Evolutionary conservation across 2,797 vertebrate species (phyloP), one percentile per base, ranked within the genome.

Genomic region (Etheostoma perlongum): DNA sequence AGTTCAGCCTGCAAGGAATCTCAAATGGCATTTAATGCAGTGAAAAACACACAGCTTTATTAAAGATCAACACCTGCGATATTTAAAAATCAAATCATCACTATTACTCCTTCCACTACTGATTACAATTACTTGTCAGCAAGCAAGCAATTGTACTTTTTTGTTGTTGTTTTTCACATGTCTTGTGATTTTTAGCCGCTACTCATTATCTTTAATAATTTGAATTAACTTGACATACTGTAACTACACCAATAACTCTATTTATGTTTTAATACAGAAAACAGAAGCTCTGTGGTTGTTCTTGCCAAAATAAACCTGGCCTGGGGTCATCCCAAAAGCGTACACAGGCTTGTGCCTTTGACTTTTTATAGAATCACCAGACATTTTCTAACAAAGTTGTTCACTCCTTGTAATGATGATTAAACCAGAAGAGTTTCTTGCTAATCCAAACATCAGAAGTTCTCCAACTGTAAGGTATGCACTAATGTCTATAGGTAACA

Each of bases 1-100:
- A 69, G 61, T 64, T 57, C 42, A 40, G 27, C 8, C 58, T 63
- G 30, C 16, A 47, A 51, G 62, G 48, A 60, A 47, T 61, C 27
- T 30, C 9, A 57, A 47, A 21, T 27, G 21, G 36, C 18, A 36
- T 40, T 14, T 23, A 49, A 36, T 60, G n/a, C n/a, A 18, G 25
- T 30, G 40, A 30, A 42, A 70, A 64, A 65, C 16, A 47, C 66
- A 40, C 10, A 11, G 36, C 36, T 40, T 11, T 40, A 40, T 40
- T 40, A 40, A 40, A 75, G 15, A 59, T 33, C 7, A 5, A 44
- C 46, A 46, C n/a, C 2, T 40, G 36, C 10, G 10, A 40, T 40
- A 40, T 40, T 11, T 40, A 9, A 40, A 40, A 40, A 40, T 4
- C n/a, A 19, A 36, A 58, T 6, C 15, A 44, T 9, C 3, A 46